Conservation (phyloP, 2,113 vertebrate genomes). For the Arenaria interpres region DNA sequence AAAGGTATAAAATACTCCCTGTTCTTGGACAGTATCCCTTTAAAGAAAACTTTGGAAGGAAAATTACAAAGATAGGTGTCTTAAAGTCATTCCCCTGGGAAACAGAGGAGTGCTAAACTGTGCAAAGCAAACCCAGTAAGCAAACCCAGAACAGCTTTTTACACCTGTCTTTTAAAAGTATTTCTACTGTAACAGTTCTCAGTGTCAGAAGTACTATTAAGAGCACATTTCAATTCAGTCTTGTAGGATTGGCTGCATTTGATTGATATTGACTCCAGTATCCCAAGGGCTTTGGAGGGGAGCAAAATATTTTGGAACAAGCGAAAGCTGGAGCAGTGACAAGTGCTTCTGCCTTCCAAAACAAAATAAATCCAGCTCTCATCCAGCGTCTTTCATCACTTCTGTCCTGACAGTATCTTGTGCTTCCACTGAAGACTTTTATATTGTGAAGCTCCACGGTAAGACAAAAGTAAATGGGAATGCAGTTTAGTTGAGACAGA, state of each 20-base stretch:
- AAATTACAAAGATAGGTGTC: neutral
- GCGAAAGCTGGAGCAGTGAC: neutral
- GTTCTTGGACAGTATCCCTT: neutral
- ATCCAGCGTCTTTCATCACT: neutral
- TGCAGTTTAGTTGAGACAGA: neutral
- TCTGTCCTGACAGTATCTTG: neutral
- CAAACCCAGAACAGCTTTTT: neutral
- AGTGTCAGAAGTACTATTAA: neutral
- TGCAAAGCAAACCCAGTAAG: neutral
- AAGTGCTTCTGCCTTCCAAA: neutral
- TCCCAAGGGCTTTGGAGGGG: neutral
- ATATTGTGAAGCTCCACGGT: rapidly evolving
- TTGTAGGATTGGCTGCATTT: neutral
- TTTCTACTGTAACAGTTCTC: neutral
- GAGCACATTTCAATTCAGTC: neutral
- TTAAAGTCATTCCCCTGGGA: neutral
- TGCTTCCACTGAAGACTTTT: neutral
- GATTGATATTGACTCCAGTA: neutral
- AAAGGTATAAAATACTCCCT: neutral
- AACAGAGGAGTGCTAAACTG: neutral
- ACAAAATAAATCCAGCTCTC: neutral
- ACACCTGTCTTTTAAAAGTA: neutral
- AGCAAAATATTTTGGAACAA: constrained; percentile 5
- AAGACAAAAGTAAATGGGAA: neutral
- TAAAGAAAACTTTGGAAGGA: neutral